A percentile compares a stretch with the other conserved stretches of the same genome.
Conservation (phyloP, 2,888 invertebrate species). For the Nudaria mundana region DNA sequence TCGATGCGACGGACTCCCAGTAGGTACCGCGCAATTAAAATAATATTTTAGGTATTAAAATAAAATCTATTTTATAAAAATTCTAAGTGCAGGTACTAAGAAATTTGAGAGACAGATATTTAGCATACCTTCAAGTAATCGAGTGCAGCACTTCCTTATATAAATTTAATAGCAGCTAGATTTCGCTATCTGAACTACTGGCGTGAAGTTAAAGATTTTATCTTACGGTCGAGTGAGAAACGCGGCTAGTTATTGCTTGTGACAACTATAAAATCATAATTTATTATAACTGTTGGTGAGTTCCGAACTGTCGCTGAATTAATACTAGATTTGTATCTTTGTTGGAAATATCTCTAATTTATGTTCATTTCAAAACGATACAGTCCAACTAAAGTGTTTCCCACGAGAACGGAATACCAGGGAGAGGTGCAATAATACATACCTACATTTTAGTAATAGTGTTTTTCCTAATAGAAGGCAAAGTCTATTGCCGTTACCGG, state of each 20-base stretch:
- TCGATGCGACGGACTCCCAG: background rate
- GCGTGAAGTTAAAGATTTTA: constrained; percentile 31
- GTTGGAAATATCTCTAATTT: background rate
- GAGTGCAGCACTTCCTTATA: constrained; percentile 38
- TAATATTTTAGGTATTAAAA: too few species aligned
- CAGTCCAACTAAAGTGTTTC: too few species aligned
- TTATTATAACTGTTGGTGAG: constrained; percentile 45
- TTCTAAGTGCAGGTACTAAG: too few species aligned
- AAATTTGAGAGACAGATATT: background rate
- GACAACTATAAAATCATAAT: constrained; percentile 53
- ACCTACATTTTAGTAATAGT: background rate
- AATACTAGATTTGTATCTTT: constrained; percentile 37
- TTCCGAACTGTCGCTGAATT: constrained; percentile 41
- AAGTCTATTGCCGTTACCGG: too few species aligned
- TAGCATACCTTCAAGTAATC: constrained; percentile 18
- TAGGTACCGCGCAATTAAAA: too few species aligned
- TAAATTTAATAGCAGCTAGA: constrained; percentile 21
- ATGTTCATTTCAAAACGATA: background rate
- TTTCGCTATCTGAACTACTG: constrained; percentile 23
- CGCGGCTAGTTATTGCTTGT: constrained; percentile 48
- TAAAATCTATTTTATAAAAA: too few species aligned
- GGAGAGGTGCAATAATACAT: too few species aligned
- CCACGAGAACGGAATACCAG: too few species aligned
- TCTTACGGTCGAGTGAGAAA: constrained; percentile 45
- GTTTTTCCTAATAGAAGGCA: too few species aligned